Evolutionary conservation across 1,140 invertebrate species (phyloP).

Genomic region (Lasioglossum albipes): DNA sequence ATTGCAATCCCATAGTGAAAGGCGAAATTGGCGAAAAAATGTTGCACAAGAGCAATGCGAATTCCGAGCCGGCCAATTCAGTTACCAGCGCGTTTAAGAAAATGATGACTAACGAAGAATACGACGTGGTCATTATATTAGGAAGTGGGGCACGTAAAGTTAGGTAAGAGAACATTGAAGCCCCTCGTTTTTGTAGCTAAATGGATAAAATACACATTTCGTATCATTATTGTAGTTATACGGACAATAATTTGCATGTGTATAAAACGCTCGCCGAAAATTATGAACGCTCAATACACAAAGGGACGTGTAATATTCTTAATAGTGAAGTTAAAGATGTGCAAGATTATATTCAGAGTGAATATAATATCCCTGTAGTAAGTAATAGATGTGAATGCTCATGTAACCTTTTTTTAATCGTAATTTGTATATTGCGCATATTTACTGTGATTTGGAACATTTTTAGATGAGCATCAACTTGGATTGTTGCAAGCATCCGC

Average conservation of each 20-base stretch:
- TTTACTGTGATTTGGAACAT: background rate
- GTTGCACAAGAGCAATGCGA: slow-evolving; percentile 75
- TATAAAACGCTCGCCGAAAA: slow-evolving; percentile 81
- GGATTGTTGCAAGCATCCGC: slow-evolving; percentile 90
- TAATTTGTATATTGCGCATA: slow-evolving; percentile 5
- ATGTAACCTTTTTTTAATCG: background rate
- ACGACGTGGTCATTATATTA: slow-evolving; percentile 84
- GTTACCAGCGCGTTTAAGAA: slow-evolving; percentile 82
- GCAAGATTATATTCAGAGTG: slow-evolving; percentile 67
- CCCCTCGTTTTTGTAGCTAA: background rate
- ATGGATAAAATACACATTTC: background rate
- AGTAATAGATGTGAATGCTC: slow-evolving; percentile 36
- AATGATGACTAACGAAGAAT: slow-evolving; percentile 81
- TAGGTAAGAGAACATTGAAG: slow-evolving; percentile 73
- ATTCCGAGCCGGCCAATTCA: slow-evolving; percentile 71
- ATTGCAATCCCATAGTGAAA: slow-evolving; percentile 78
- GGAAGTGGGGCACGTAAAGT: slow-evolving; percentile 83
- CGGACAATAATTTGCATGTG: slow-evolving; percentile 71
- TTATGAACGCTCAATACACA: slow-evolving; percentile 65
- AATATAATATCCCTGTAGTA: slow-evolving; percentile 73
- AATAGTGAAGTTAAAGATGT: slow-evolving; percentile 65
- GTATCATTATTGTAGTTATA: slow-evolving; percentile 71
- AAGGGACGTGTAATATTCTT: slow-evolving; percentile 62
- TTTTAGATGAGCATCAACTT: slow-evolving; percentile 79
- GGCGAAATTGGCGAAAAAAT: slow-evolving; percentile 83